phyloP scores from a whole-genome alignment of 2,113 vertebrate species.

The Poeciliopsis occidentalis region DNA sequence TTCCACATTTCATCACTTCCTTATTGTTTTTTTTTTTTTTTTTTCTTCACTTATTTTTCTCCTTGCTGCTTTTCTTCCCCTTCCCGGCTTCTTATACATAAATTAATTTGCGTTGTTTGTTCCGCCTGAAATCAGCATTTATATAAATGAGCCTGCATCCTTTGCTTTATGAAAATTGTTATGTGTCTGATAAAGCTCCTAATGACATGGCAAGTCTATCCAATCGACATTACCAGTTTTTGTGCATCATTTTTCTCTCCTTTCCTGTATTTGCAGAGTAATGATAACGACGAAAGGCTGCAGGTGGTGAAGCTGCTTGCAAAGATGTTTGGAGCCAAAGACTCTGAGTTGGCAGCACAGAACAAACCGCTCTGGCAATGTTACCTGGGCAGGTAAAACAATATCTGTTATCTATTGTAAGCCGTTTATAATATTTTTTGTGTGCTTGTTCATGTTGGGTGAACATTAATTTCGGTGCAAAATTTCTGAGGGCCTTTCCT shows the following conservation, averaged over 20 bases:
- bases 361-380: constrained; percentile 99
- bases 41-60: not conserved
- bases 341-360: constrained; percentile 95
- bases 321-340: constrained; percentile 99
- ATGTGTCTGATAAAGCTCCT: constrained; percentile 21
- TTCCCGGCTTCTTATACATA: constrained; percentile 17
- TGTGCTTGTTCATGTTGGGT: not conserved
- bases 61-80: not conserved
- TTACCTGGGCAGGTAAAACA: constrained; percentile 92
- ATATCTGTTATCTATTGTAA: not conserved
- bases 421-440: not conserved
- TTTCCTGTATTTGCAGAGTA: constrained; percentile 84
- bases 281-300: constrained; percentile 98
- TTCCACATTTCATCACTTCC: constrained; percentile 18
- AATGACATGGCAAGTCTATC: constrained; percentile 26
- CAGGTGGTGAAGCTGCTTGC: constrained; percentile 98
- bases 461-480: too few species aligned
- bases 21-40: constrained; percentile 8
- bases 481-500: too few species aligned
- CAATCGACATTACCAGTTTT: constrained; percentile 23
- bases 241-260: constrained; percentile 29
- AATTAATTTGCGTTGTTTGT: not conserved
- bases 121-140: constrained; percentile 11
- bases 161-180: constrained; percentile 20
- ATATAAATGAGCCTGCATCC: constrained; percentile 25